A percentile compares a stretch with the other conserved stretches of the same genome.
phyloP scores from a whole-genome alignment of 2,888 invertebrate genomes.

The Cantharis flavilabris region DNA sequence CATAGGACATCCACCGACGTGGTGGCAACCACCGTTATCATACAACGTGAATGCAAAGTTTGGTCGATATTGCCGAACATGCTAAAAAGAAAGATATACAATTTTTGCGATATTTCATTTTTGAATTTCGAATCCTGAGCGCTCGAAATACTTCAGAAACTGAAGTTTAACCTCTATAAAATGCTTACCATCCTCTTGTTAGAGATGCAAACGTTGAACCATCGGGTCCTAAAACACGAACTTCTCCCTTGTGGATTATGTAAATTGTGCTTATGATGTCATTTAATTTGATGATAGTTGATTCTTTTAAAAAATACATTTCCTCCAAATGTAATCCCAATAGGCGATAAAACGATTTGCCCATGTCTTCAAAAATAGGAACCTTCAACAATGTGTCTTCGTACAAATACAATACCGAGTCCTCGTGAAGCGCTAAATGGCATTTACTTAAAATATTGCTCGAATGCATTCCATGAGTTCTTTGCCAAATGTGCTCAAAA shows the following conservation, averaged over 20 bases:
- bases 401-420: conserved; percentile 37
- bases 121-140: too few relatives aligned
- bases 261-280: conserved; percentile 36
- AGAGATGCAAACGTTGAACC: conserved; percentile 29
- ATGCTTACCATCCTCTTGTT: conserved; percentile 32
- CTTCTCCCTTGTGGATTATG: conserved; percentile 37
- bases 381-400: conserved; percentile 33
- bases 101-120: too few relatives aligned
- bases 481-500: conserved; percentile 39
- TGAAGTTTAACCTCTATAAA: background rate
- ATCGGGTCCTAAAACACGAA: conserved; percentile 34
- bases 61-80: conserved; percentile 39
- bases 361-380: conserved; percentile 33
- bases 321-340: conserved; percentile 35
- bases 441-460: conserved; percentile 34
- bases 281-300: conserved; percentile 35
- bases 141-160: too few relatives aligned
- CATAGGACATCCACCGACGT: conserved; percentile 30
- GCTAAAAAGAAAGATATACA: conserved; percentile 14
- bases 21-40: conserved; percentile 30
- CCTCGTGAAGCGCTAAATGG: conserved; percentile 34
- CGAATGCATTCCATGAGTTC: conserved; percentile 37
- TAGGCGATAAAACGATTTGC: conserved; percentile 31
- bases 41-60: conserved; percentile 31
- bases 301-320: conserved; percentile 32